Evolutionary conservation across 1,140 invertebrate genomes (phyloP).

Genomic region (Zaprionus lachaisei): DNA sequence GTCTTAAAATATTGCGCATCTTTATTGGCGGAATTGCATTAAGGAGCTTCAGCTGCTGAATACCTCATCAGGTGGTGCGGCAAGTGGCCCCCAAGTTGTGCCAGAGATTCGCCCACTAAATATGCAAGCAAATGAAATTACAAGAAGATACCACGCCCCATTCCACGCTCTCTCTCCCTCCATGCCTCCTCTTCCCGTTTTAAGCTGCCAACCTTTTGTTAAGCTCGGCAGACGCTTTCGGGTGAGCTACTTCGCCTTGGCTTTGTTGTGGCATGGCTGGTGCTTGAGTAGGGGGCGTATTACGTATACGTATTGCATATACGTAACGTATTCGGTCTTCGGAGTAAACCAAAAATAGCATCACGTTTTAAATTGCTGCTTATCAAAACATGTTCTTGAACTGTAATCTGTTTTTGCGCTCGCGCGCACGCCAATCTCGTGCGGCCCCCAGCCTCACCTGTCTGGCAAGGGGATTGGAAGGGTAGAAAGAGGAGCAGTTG

Average conservation of each 20-base stretch:
- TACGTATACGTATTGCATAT: conserved; percentile 25
- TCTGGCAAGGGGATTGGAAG: background rate
- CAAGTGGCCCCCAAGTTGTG: conserved; percentile 12
- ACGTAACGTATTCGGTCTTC: conserved; percentile 17
- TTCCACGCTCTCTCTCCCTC: background rate
- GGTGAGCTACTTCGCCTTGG: background rate
- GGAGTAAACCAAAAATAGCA: conserved; percentile 77
- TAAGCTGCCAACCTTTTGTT: conserved; percentile 33
- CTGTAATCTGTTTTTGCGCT: conserved; percentile 80
- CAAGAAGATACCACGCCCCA: conserved; percentile 20
- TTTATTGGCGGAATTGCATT: conserved; percentile 50
- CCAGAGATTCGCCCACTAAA: conserved; percentile 44
- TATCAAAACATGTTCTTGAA: conserved; percentile 81
- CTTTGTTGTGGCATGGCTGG: conserved; percentile 10
- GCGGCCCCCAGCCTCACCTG: conserved; percentile 27
- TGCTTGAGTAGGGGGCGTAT: conserved; percentile 16
- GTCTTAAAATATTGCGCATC: conserved; percentile 34
- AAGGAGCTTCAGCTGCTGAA: conserved; percentile 24
- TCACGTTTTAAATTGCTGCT: conserved; percentile 83
- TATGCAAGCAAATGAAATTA: conserved; percentile 64
- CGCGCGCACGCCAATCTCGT: conserved; percentile 48
- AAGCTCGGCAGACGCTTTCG: conserved; percentile 22
- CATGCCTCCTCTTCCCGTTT: background rate
- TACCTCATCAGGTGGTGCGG: conserved; percentile 35
- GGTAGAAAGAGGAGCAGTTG: background rate